Percentiles rank a stretch among this genome's conserved stretches.
Conservation (phyloP, 1,140 invertebrate genomes). For the Heterodera schachtii region DNA sequence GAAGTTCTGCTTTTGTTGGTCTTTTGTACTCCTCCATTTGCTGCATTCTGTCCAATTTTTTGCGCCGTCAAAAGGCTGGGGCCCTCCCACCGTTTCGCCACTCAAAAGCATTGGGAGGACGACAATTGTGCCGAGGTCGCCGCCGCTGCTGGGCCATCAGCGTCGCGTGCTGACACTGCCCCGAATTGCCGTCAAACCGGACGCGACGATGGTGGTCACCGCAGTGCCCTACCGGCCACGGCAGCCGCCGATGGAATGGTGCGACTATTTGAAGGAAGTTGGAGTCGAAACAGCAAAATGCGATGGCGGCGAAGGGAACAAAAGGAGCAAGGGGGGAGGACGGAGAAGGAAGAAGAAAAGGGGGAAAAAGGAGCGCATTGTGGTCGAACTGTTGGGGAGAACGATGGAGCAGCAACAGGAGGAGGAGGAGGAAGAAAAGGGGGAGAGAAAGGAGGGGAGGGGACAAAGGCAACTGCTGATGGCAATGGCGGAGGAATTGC, state of each 20-base stretch:
- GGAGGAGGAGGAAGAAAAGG: background rate
- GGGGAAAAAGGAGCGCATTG: background rate
- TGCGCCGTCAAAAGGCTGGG: background rate
- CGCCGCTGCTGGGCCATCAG: background rate
- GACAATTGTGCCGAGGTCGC: background rate
- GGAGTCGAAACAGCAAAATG: slow-evolving; percentile 1
- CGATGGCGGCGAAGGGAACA: too few species aligned
- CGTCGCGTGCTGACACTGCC: background rate
- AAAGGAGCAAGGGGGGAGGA: background rate
- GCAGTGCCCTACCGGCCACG: background rate
- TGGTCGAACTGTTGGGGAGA: background rate
- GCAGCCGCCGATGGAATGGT: background rate
- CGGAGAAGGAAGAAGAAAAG: background rate
- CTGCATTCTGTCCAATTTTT: background rate
- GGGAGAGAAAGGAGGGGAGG: background rate
- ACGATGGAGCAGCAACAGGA: too few species aligned
- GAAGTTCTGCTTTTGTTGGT: background rate
- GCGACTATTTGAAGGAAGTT: background rate
- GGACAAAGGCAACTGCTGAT: background rate
- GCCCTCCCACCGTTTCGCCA: background rate
- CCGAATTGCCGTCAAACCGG: background rate
- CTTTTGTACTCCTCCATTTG: background rate
- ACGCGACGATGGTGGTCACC: background rate
- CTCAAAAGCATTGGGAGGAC: background rate
- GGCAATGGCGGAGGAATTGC: background rate